Evolutionary conservation across 2,888 invertebrate species (phyloP).

Genomic region (Agriopis leucophaearia): DNA sequence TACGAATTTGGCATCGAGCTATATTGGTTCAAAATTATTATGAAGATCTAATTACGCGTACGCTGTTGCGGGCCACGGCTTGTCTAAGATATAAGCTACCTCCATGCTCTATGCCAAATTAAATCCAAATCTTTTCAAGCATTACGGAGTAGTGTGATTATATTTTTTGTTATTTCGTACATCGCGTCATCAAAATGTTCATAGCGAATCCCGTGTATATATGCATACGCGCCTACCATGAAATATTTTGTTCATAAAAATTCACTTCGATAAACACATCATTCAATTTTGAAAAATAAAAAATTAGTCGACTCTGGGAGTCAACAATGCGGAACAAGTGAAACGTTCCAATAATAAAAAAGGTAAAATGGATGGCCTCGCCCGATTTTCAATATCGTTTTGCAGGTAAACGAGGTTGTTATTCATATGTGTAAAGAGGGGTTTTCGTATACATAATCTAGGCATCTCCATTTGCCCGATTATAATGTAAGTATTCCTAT

Average conservation of each 20-base stretch:
- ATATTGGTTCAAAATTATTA: too few relatives aligned
- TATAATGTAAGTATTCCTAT: too few relatives aligned
- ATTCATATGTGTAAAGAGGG: conserved; percentile 72
- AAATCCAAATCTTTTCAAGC: too few relatives aligned
- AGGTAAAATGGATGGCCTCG: conserved; percentile 70
- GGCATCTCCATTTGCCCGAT: conserved; percentile 52
- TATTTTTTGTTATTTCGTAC: too few relatives aligned
- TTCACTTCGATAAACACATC: conserved; percentile 68
- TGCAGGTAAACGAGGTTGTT: conserved; percentile 73
- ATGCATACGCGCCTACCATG: conserved; percentile 50
- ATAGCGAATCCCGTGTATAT: conserved; percentile 56
- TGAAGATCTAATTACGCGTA: too few relatives aligned
- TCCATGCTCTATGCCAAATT: too few relatives aligned
- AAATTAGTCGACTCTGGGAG: conserved; percentile 71
- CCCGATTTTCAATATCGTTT: conserved; percentile 77
- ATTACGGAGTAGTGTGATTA: too few relatives aligned
- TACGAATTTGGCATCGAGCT: too few relatives aligned
- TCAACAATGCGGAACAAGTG: conserved; percentile 80
- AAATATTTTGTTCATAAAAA: conserved; percentile 60
- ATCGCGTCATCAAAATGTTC: conserved; percentile 47
- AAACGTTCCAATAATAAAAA: conserved; percentile 77
- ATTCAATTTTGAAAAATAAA: conserved; percentile 66
- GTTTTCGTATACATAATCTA: conserved; percentile 59
- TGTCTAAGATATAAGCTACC: too few relatives aligned
- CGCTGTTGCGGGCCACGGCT: too few relatives aligned